Evolutionary conservation across 2,888 invertebrate species (phyloP).

Genomic region (Neoascia interrupta): DNA sequence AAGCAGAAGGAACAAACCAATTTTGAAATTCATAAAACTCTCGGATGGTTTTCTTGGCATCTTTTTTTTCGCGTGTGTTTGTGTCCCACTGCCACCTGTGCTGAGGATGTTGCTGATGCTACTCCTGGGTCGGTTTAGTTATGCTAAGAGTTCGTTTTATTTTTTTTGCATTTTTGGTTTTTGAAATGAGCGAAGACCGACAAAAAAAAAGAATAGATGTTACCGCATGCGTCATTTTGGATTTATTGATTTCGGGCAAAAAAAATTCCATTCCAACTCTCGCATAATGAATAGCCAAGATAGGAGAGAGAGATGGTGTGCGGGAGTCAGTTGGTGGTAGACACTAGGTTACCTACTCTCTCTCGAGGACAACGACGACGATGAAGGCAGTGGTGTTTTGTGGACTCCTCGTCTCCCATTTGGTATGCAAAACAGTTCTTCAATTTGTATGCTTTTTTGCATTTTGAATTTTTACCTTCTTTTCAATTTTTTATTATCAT

Average conservation of each 20-base stretch:
- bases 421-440: slow-evolving; percentile 67
- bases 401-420: slow-evolving; percentile 40
- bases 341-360: background rate
- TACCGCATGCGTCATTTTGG: slow-evolving; percentile 66
- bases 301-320: background rate
- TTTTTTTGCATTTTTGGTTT: slow-evolving; percentile 3
- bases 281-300: slow-evolving; percentile 18
- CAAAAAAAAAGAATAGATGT: slow-evolving; percentile 46
- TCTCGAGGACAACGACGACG: background rate
- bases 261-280: slow-evolving; percentile 22
- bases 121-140: background rate
- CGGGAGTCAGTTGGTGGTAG: too few species aligned
- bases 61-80: too few species aligned
- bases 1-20: slow-evolving; percentile 35
- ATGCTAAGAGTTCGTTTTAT: slow-evolving; percentile 2
- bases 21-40: slow-evolving; percentile 60
- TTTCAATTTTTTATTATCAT: slow-evolving; percentile 66
- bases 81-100: slow-evolving; percentile 7
- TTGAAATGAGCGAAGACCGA: too few species aligned
- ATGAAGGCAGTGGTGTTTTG: slow-evolving; percentile 3
- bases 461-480: slow-evolving; percentile 61
- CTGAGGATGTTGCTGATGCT: too few species aligned
- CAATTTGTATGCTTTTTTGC: slow-evolving; percentile 67
- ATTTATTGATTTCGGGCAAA: slow-evolving; percentile 57
- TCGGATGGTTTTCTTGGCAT: too few species aligned